A percentile compares a stretch with the other conserved stretches of the same genome.
phyloP scores from a whole-genome alignment of 2,113 vertebrate genomes.

The Agapornis roseicollis region DNA sequence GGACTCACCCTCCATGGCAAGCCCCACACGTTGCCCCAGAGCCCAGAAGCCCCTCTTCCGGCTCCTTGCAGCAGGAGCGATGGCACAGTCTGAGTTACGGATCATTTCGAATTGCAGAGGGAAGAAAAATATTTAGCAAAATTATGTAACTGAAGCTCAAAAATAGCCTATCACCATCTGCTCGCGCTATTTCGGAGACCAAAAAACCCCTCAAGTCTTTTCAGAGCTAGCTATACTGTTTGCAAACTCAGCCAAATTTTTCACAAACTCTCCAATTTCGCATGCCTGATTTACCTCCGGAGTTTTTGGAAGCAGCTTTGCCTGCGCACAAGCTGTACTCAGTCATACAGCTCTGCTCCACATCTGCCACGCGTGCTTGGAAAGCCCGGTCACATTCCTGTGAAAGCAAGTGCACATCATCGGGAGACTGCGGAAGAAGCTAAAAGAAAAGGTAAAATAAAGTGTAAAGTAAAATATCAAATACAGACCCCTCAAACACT shows the following conservation, averaged over 20 bases:
- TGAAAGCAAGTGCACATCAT: background rate
- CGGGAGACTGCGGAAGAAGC: background rate
- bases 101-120: too few species aligned
- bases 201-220: conserved; percentile 35
- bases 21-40: too few species aligned
- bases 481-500: background rate
- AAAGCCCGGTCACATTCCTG: background rate
- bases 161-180: too few species aligned
- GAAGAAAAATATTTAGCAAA: too few species aligned
- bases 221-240: conserved; percentile 46
- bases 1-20: too few species aligned
- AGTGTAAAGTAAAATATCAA: background rate
- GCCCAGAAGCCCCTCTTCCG: too few species aligned
- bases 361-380: background rate
- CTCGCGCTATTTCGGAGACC: background rate
- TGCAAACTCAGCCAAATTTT: conserved; percentile 55
- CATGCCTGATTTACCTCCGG: background rate
- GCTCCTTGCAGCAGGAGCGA: too few species aligned
- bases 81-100: too few species aligned
- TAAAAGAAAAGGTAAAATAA: background rate
- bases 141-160: too few species aligned
- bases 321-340: background rate
- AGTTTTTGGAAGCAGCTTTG: background rate
- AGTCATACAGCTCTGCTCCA: background rate
- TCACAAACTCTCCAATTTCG: background rate